Conservation (phyloP, 2,113 vertebrate genomes). For the Noctilio leporinus region DNA sequence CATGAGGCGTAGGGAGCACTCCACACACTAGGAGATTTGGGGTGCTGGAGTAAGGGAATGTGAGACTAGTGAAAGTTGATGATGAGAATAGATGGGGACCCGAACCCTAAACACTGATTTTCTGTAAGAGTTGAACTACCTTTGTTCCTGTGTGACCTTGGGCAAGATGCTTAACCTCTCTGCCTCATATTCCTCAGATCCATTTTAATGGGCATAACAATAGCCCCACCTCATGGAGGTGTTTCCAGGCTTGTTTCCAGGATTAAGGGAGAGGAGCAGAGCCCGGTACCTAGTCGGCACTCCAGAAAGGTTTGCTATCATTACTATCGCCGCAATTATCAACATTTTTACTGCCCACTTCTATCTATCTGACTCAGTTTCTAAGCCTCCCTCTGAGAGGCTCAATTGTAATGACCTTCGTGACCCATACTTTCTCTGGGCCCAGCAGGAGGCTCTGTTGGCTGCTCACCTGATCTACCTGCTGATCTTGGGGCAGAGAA, state of each 20-base stretch:
- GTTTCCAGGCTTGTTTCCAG: not conserved
- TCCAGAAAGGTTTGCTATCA: not conserved
- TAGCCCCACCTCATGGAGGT: rapidly evolving
- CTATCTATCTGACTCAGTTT: not conserved
- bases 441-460: not conserved
- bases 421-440: not conserved
- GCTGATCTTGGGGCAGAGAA: not conserved
- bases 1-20: rapidly evolving
- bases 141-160: not conserved
- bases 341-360: not conserved
- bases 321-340: too few relatives aligned
- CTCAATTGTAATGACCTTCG: not conserved
- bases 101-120: not conserved
- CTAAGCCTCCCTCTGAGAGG: not conserved
- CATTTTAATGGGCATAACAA: not conserved
- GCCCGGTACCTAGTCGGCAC: not conserved
- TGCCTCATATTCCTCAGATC: not conserved
- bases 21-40: not conserved
- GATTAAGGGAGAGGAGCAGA: not conserved
- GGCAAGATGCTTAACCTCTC: not conserved
- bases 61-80: not conserved
- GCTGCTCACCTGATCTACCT: not conserved
- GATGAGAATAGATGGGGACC: not conserved
- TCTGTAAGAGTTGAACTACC: not conserved
- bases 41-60: not conserved